Base-by-base conservation (phyloP, 2,888 invertebrate genomes). In the Exephanes ischioxanthus region DNA sequence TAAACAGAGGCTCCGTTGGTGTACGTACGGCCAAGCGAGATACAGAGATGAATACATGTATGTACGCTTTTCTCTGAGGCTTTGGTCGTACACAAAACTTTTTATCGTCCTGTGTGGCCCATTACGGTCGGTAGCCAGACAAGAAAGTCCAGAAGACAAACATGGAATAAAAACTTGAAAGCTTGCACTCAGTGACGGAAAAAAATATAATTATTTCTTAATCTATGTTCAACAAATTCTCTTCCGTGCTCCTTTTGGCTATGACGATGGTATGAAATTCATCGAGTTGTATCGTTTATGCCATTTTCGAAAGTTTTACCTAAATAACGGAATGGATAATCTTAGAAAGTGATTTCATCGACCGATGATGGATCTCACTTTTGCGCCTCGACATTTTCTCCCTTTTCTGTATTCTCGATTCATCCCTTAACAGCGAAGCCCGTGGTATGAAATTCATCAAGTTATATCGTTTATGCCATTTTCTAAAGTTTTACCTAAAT, bases 81-180 rank as follows among this genome's bases (percentile, higher is more conserved):
- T 87, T 87, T 87, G 86, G 86, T 87, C 88, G 86, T 87, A 80
- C 85, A 86, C 86, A 87, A 89, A 88, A 88, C 84, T 90, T 92
- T 91, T 90, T 91, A 91, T 91, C 92, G 86, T 89, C 88, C 86
- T 91, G 91, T 91, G 92, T 90, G 91, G 91, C 90, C 90, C 89
- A 90, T 92, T 92, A 90, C 88, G 88, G 88, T 33, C 37, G 72
- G 45, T 68, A 63, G 72, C 70, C 71, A 58, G 26, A 41, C 53
- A 78, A 53, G 30, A 80, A 81, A 78, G 45, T 51, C 61, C 63
- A 33, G 45, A 63, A 72, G 41, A 80, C 58, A 76, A 72, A 80
- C 45, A 71, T 66, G 66, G 76, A 80, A 83, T 80, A 71, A 72
- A 76, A 85, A 77, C 45, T n/a, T 72, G 22, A 72, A 68, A 71